These are phyloP conservation scores for Apis laboriosa DNA, from an alignment of 1,140 invertebrate species.

Conservation along the genomic window DNA sequence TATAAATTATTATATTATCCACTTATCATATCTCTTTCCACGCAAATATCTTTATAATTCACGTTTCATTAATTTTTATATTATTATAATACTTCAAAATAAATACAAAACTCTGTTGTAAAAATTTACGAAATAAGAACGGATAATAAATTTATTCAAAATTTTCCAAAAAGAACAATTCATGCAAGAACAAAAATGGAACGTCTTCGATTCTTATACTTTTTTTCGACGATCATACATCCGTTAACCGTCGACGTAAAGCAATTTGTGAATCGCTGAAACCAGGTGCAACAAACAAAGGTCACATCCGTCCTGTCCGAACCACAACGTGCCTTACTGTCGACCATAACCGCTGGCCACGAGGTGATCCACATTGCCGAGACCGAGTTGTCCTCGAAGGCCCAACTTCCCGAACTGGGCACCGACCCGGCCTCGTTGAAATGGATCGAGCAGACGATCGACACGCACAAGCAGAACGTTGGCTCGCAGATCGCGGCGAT, in stretches of 20 bases:
- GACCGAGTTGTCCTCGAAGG: constrained; percentile 87
- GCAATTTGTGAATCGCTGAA: not conserved
- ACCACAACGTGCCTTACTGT: constrained; percentile 94
- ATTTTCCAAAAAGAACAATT: no score
- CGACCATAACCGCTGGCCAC: constrained; percentile 93
- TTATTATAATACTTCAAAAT: no score
- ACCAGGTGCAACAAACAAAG: constrained; percentile 91
- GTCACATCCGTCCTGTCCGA: constrained; percentile 92
- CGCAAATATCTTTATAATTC: no score
- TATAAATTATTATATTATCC: no score
- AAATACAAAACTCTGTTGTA: not conserved
- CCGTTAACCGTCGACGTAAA: no score
- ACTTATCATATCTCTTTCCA: no score
- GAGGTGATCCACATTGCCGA: constrained; percentile 94
- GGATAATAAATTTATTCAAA: no score
- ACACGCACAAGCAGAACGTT: constrained; percentile 97
- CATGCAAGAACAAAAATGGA: no score
- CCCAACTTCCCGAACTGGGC: constrained; percentile 90
- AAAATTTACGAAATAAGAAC: no score
- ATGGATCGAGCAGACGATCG: constrained; percentile 96
- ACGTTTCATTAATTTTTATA: no score
- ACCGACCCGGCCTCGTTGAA: constrained; percentile 92
- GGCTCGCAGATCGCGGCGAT: constrained; percentile 98
- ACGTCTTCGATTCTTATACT: no score
- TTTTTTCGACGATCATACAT: no score